Evolutionary conservation across 2,113 vertebrate genomes (phyloP).

Genomic region (Cathartes aura): DNA sequence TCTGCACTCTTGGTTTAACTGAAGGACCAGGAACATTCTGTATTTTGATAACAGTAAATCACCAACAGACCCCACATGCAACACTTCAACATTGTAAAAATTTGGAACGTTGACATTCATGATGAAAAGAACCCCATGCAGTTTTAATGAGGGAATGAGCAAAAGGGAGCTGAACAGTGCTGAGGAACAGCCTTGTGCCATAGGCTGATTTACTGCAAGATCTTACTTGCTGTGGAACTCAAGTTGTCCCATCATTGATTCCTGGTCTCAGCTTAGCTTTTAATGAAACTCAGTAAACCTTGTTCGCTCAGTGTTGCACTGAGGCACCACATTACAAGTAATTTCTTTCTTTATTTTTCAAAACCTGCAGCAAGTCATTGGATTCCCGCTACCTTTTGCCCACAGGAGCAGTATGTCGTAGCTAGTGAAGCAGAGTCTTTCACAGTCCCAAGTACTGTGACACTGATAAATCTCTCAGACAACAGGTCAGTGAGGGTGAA

Average conservation of each 20-base stretch:
- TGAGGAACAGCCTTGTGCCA: background rate
- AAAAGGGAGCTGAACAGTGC: background rate
- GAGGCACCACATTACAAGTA: background rate
- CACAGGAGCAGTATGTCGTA: fast-evolving
- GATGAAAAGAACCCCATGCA: background rate
- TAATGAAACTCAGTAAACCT: background rate
- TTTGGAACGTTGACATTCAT: background rate
- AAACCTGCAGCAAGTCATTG: background rate
- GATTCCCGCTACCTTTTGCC: background rate
- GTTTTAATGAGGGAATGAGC: background rate
- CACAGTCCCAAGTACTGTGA: background rate
- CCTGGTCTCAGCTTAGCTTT: background rate
- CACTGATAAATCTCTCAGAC: background rate
- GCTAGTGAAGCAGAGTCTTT: background rate
- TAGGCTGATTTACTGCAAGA: background rate
- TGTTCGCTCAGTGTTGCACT: fast-evolving
- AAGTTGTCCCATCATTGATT: background rate
- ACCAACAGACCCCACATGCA: background rate
- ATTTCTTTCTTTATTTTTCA: background rate
- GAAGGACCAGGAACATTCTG: background rate
- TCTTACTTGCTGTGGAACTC: background rate
- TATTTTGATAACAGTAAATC: background rate
- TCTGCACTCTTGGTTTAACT: background rate
- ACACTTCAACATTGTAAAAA: background rate
- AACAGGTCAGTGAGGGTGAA: background rate